Evolutionary conservation across 2,113 vertebrate genomes (phyloP).

Genomic region (Forbesichthys agassizii): DNA sequence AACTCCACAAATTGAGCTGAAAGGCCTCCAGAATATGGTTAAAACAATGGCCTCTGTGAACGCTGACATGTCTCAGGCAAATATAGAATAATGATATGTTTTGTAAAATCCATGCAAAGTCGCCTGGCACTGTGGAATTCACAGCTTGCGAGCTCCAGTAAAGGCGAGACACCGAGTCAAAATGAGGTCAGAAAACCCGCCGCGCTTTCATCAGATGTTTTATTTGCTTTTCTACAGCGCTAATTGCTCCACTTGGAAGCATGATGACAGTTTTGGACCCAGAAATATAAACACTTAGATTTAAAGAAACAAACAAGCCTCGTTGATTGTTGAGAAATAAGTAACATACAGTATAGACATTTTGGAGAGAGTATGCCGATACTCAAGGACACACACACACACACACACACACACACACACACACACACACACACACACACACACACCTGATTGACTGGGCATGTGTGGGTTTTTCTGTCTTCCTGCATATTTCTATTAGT

Average conservation of each 20-base stretch:
- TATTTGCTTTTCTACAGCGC: constrained; percentile 57
- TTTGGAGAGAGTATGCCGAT: background rate
- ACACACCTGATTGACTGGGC: background rate
- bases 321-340: constrained; percentile 43
- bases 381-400: too few species aligned
- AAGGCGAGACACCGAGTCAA: constrained; percentile 28
- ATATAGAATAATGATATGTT: constrained; percentile 74
- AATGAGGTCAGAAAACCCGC: constrained; percentile 46
- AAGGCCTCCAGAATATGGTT: constrained; percentile 2
- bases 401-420: background rate
- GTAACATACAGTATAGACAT: constrained; percentile 25
- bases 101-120: constrained; percentile 56
- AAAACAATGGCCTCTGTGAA: constrained; percentile 50
- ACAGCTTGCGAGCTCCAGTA: constrained; percentile 46
- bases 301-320: constrained; percentile 60
- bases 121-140: constrained; percentile 58
- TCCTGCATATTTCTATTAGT: background rate
- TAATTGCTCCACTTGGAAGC: constrained; percentile 57
- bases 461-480: background rate
- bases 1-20: background rate
- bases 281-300: constrained; percentile 61
- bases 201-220: constrained; percentile 57
- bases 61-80: constrained; percentile 49
- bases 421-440: too few species aligned
- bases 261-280: constrained; percentile 51